phyloP scores from a whole-genome alignment of 2,888 invertebrate genomes.

The Boloria euphrosyne region DNA sequence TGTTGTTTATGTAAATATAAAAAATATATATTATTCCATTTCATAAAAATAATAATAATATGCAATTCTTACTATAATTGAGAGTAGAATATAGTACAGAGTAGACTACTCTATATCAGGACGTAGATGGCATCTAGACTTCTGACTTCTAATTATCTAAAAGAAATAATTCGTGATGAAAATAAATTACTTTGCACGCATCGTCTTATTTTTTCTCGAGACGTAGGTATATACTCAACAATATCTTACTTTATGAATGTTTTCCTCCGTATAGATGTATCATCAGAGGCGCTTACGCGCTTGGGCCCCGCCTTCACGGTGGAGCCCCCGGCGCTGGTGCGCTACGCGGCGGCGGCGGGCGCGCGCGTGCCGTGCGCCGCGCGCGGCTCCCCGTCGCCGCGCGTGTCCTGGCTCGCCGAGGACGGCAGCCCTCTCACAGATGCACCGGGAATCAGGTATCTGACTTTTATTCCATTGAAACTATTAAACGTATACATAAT shows the following conservation, averaged over 20 bases:
- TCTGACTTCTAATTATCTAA: too few relatives aligned
- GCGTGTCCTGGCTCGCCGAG: constrained; percentile 54
- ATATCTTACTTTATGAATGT: too few relatives aligned
- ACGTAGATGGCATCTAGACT: too few relatives aligned
- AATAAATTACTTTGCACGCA: background rate
- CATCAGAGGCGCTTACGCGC: constrained; percentile 40
- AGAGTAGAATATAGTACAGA: too few relatives aligned
- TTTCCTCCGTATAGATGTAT: constrained; percentile 19
- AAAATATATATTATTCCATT: too few relatives aligned
- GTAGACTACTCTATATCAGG: too few relatives aligned
- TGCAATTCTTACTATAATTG: too few relatives aligned
- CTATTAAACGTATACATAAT: background rate
- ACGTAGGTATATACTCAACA: too few relatives aligned
- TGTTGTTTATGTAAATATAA: too few relatives aligned
- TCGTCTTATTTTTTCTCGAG: background rate
- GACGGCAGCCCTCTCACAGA: constrained; percentile 53
- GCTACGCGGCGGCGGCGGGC: constrained; percentile 50
- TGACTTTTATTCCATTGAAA: background rate
- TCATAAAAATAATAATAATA: too few relatives aligned
- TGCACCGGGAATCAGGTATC: constrained; percentile 51
- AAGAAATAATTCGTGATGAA: too few relatives aligned
- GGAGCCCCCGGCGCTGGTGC: constrained; percentile 59
- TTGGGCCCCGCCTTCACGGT: constrained; percentile 54
- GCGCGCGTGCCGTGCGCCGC: constrained; percentile 56
- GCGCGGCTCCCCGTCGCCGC: constrained; percentile 54